Percentiles rank a stretch among this genome's conserved stretches.
Conservation (phyloP, 2,797 vertebrate genomes). For the Limnodromus scolopaceus region DNA sequence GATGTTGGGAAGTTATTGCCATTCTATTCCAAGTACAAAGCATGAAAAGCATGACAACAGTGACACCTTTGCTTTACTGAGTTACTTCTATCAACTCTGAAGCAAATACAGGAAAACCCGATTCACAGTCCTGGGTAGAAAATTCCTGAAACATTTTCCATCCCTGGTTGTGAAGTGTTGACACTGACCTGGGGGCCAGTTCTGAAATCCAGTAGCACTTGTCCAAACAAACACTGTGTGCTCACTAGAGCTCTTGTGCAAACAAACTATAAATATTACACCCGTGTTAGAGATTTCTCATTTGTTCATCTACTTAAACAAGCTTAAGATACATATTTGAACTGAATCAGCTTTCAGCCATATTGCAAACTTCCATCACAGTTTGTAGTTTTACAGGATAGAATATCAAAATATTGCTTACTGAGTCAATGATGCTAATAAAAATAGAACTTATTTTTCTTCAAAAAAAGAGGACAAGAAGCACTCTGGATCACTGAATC, state of each 20-base stretch:
- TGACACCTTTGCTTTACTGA: background rate
- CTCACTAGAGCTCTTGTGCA: conserved; percentile 47
- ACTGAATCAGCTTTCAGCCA: background rate
- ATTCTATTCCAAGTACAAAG: background rate
- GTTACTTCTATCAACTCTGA: background rate
- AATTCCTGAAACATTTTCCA: conserved; percentile 33
- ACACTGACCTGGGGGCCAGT: conserved; percentile 50
- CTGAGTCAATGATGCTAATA: background rate
- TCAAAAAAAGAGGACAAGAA: background rate
- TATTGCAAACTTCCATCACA: background rate
- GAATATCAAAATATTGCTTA: background rate
- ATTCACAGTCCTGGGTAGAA: background rate
- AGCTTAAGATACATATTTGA: background rate
- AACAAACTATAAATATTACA: conserved; percentile 39
- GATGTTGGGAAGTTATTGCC: background rate
- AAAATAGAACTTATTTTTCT: background rate
- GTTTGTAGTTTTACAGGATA: background rate
- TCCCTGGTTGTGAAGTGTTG: background rate
- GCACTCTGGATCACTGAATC: background rate
- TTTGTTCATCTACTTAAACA: conserved; percentile 39
- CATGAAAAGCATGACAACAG: background rate
- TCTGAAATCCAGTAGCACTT: conserved; percentile 71
- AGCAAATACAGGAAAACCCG: background rate
- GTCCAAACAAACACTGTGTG: conserved; percentile 65
- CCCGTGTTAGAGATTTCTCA: background rate